Evolutionary conservation across 2,888 invertebrate species (phyloP), one percentile per base, ranked within the genome.

Genomic region (Cephus sareptanus): DNA sequence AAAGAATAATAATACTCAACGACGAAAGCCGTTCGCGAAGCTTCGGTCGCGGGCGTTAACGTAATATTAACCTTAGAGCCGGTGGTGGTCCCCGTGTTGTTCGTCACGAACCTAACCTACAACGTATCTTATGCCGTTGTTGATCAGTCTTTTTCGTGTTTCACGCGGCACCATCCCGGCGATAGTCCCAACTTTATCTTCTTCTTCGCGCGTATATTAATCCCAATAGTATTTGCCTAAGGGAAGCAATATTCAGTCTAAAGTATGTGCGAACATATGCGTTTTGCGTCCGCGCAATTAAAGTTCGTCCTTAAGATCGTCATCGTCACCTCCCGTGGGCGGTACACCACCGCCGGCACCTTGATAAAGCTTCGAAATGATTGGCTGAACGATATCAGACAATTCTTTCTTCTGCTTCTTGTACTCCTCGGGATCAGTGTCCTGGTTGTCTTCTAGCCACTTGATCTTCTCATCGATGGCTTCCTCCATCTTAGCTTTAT

Each of bases 381-480:
- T 99, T 12, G 99, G 99, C 91, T 99, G 98, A 0, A 98, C 98
- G 69, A 98, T 95, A 85, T 97, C 97, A 91, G 99, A 98, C 76
- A 99, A 93, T 84, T 97, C 96, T 92, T 99, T 98, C 95, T 97
- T 99, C 91, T 98, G 97, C 89, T 96, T 96, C 92, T 98, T 97
- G 93, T 97, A 97, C 80, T 98, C 98, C 86, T 98, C 98, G 0
- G 96, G 94, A 81, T 98, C 98, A 0, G 97, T 96, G 87, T 98
- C 98, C 88, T 96, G 96, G 92, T 99, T 98, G 85, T 96, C 96
- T 92, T 99, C 99, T 83, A 99, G 93, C 99, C 99, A 99, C 89
- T 98, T 98, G 92, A 99, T 99, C 84, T 98, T 96, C 86, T 97
- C 98, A 80, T 99, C 98, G 84, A 99, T 96, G n/a, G 97, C 98